Percentiles rank a stretch among this genome's conserved stretches.
Conservation (phyloP, 2,113 vertebrate genomes). For the Cyrtonyx montezumae region DNA sequence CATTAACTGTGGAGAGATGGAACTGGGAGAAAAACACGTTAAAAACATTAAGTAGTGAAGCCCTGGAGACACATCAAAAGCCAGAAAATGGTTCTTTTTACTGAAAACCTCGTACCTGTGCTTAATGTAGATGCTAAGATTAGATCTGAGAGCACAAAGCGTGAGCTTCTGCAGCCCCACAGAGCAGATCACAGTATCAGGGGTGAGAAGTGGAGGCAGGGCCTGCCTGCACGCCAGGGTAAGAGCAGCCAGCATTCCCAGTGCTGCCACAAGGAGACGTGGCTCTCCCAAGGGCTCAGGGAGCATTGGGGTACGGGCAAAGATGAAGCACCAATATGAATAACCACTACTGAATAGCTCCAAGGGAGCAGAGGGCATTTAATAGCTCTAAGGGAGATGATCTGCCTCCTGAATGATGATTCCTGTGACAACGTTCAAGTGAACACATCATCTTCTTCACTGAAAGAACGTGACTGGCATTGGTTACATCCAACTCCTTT, state of each 20-base stretch:
- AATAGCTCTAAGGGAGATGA: not conserved
- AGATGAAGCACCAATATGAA: not conserved
- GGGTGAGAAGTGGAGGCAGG: not conserved
- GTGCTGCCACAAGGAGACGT: rapidly evolving
- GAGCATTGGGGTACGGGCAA: not conserved
- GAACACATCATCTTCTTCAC: not conserved
- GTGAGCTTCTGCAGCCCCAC: not conserved
- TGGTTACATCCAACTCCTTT: not conserved
- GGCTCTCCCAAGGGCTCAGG: not conserved
- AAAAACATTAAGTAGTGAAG: not conserved
- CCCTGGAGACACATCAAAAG: not conserved
- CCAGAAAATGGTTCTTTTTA: not conserved
- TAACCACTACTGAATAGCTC: not conserved
- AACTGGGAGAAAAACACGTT: rapidly evolving
- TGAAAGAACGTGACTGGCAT: slow-evolving; percentile 19
- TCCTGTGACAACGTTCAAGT: not conserved
- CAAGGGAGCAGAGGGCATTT: not conserved
- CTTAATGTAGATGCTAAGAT: not conserved
- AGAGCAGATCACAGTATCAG: not conserved
- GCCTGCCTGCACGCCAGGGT: not conserved
- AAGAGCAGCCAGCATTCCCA: not conserved
- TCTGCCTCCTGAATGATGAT: not conserved
- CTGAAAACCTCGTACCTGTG: not conserved
- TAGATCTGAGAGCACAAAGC: not conserved
- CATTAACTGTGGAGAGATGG: not conserved